A percentile compares a stretch with the other conserved stretches of the same genome.
These are phyloP conservation scores for Orthonychiurus folsomi DNA, from an alignment of 2,888 invertebrate genomes.

Conservation along the genomic window DNA sequence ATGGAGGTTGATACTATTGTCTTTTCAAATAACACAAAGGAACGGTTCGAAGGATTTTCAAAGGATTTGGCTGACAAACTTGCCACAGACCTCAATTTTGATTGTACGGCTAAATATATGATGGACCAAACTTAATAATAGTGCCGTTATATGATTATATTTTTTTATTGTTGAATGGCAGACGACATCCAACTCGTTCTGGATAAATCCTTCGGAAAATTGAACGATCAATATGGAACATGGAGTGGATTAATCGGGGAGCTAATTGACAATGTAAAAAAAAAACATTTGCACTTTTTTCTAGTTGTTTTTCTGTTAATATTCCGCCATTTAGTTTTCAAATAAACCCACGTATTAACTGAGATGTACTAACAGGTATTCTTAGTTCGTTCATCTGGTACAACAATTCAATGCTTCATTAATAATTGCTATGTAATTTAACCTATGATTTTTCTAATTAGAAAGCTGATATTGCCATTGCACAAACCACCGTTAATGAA, in stretches of 20 bases:
- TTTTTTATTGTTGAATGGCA: neutral
- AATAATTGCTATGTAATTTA: neutral
- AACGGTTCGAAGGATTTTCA: conserved; percentile 80
- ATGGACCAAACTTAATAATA: conserved; percentile 13
- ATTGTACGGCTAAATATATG: too few relatives aligned
- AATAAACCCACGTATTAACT: too few relatives aligned
- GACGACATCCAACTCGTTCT: neutral
- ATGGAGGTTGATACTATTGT: neutral
- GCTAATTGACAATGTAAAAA: conserved; percentile 68
- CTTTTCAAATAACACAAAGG: conserved; percentile 42
- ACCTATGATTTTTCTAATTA: conserved; percentile 34
- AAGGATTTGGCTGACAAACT: conserved; percentile 80
- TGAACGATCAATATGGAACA: conserved; percentile 48
- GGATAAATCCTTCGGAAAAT: neutral
- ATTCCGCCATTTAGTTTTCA: too few relatives aligned
- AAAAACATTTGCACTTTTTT: too few relatives aligned
- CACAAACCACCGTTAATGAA: conserved; percentile 52
- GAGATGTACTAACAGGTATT: too few relatives aligned
- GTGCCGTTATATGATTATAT: neutral
- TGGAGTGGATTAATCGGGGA: conserved; percentile 86
- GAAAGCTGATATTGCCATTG: conserved; percentile 52
- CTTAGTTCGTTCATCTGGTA: conserved; percentile 3
- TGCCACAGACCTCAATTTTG: conserved; percentile 44
- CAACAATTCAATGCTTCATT: neutral
- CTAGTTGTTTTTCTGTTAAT: too few relatives aligned